phyloP scores from a whole-genome alignment of 2,113 vertebrate genomes.

The Salvator merianae region DNA sequence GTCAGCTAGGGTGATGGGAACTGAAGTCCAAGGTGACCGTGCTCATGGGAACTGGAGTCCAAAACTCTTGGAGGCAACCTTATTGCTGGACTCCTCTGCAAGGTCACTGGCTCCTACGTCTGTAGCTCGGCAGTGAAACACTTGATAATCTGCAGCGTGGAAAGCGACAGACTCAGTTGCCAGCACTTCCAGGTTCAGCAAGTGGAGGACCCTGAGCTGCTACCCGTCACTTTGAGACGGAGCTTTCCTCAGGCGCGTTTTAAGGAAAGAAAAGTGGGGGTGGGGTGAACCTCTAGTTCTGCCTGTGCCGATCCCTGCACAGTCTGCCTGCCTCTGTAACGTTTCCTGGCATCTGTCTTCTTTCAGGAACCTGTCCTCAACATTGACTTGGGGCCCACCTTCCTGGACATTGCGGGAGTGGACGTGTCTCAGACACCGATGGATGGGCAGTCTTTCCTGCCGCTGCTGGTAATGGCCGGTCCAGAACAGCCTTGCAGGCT shows the following conservation, averaged over 20 bases:
- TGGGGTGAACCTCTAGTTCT: background rate
- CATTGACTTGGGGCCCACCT: constrained; percentile 83
- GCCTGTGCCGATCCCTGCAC: background rate
- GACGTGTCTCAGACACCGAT: constrained; percentile 79
- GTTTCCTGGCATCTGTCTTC: background rate
- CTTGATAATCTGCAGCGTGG: background rate
- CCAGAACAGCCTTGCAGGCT: background rate
- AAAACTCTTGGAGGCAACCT: background rate
- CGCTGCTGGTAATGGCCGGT: constrained; percentile 73
- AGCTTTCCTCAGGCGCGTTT: no score
- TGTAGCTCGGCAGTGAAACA: background rate
- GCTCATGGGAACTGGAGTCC: no score
- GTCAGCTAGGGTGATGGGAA: no score
- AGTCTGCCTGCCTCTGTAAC: background rate
- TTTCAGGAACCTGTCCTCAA: constrained; percentile 79
- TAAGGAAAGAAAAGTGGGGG: no score
- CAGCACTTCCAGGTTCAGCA: background rate
- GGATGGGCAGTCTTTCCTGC: constrained; percentile 84
- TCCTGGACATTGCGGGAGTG: constrained; percentile 82
- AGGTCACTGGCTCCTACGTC: background rate
- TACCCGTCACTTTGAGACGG: background rate
- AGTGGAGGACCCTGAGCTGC: background rate
- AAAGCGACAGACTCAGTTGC: background rate
- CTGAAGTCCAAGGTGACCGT: no score
- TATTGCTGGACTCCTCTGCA: background rate